Percentiles rank a stretch among this genome's conserved stretches.
Evolutionary conservation across 2,113 vertebrate species (phyloP).

Genomic region (Nestor notabilis): DNA sequence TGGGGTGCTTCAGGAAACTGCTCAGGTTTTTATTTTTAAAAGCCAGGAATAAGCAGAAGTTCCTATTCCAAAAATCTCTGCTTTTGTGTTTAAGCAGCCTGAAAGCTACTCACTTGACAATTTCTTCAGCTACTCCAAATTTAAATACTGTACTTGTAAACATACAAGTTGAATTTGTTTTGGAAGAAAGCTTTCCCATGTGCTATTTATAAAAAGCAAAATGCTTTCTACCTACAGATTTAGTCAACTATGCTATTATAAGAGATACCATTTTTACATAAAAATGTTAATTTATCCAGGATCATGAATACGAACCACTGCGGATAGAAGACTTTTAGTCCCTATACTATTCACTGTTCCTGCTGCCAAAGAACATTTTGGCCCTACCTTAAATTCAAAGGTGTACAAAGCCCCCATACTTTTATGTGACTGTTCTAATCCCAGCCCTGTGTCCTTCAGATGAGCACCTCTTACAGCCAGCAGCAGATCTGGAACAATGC

Average conservation of each 20-base stretch:
- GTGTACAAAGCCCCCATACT: accelerated
- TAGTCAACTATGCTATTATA: constrained; percentile 14
- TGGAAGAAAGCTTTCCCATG: not conserved
- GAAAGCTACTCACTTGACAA: not conserved
- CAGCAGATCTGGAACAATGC: not conserved
- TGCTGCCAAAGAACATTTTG: not conserved
- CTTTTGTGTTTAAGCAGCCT: not conserved
- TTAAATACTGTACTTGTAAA: constrained; percentile 27
- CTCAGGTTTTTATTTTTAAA: constrained; percentile 30
- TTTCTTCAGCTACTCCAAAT: constrained; percentile 9
- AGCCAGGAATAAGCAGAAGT: not conserved
- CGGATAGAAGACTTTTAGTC: not conserved
- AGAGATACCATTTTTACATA: not conserved
- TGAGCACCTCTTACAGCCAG: not conserved
- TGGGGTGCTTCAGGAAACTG: not conserved
- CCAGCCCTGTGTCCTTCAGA: not conserved
- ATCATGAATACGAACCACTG: not conserved
- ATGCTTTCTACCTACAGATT: constrained; percentile 1
- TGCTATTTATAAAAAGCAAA: constrained; percentile 13
- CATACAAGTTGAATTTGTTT: not conserved
- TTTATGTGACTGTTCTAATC: not conserved
- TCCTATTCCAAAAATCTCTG: not conserved
- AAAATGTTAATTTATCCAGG: not conserved
- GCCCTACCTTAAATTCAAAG: not conserved
- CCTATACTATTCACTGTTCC: not conserved